Evolutionary conservation across 1,140 invertebrate genomes (phyloP).

Genomic region (Nasonia longicornis): DNA sequence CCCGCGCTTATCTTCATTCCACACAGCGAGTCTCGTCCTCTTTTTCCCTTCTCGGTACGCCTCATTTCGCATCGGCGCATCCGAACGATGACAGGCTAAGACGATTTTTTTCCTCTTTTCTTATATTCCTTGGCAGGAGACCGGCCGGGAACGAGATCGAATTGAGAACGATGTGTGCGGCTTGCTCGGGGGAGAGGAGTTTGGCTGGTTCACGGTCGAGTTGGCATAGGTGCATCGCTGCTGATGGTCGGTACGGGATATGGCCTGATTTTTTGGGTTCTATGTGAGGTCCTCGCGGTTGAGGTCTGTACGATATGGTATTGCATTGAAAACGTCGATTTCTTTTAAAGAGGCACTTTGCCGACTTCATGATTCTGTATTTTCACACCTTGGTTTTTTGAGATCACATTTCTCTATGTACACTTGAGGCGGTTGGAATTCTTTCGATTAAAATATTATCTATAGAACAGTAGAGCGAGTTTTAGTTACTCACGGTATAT

Average conservation of each 20-base stretch:
- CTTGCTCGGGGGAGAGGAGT: background rate
- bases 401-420: no score
- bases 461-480: background rate
- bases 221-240: background rate
- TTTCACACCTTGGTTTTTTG: no score
- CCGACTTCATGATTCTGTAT: no score
- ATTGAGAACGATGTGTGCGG: slow-evolving; percentile 6
- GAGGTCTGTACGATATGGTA: no score
- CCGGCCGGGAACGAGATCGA: slow-evolving; percentile 6
- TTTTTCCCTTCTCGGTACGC: slow-evolving; percentile 46
- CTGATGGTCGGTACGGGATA: background rate
- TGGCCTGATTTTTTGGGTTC: background rate
- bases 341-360: no score
- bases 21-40: background rate
- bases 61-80: slow-evolving; percentile 56
- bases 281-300: no score
- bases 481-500: background rate
- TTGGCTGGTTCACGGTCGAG: background rate
- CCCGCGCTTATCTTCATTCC: slow-evolving; percentile 61
- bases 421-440: no score
- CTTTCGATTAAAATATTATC: background rate
- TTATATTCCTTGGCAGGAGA: background rate
- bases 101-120: background rate
- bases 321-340: no score
- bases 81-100: background rate